These are phyloP conservation scores for Takifugu flavidus DNA, from an alignment of 2,113 vertebrate genomes.

Conservation along the genomic window DNA sequence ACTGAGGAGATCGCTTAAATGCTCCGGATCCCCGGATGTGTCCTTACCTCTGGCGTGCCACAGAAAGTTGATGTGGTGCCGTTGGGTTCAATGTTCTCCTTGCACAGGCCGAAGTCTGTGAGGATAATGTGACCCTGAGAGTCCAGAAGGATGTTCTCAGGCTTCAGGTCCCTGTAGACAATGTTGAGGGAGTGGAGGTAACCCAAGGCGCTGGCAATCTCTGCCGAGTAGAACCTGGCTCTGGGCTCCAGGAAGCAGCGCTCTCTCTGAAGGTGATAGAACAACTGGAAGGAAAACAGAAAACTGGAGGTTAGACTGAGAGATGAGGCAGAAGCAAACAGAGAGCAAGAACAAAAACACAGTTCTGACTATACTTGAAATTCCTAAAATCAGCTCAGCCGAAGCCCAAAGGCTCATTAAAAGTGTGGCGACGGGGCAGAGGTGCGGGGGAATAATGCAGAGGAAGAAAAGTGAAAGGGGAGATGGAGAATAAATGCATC, in stretches of 20 bases:
- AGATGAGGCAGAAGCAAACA: background rate
- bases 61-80: constrained; percentile 98
- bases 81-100: constrained; percentile 97
- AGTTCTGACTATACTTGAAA: too few species aligned
- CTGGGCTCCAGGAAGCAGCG: constrained; percentile 95
- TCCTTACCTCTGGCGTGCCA: constrained; percentile 91
- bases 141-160: constrained; percentile 96
- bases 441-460: background rate
- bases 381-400: too few species aligned
- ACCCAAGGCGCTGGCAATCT: constrained; percentile 95
- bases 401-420: too few species aligned
- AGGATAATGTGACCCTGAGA: constrained; percentile 96
- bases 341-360: background rate
- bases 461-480: constrained; percentile 38
- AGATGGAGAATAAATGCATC: constrained; percentile 35
- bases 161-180: constrained; percentile 97
- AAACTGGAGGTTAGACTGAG: constrained; percentile 33
- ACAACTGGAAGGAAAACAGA: constrained; percentile 78
- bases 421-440: too few species aligned
- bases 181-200: constrained; percentile 98
- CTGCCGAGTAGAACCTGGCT: constrained; percentile 94
- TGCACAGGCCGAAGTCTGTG: constrained; percentile 98
- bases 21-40: background rate
- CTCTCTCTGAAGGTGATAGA: constrained; percentile 98
- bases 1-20: background rate